Conservation (phyloP, 2,113 vertebrate genomes). For the Onychostoma macrolepis region DNA sequence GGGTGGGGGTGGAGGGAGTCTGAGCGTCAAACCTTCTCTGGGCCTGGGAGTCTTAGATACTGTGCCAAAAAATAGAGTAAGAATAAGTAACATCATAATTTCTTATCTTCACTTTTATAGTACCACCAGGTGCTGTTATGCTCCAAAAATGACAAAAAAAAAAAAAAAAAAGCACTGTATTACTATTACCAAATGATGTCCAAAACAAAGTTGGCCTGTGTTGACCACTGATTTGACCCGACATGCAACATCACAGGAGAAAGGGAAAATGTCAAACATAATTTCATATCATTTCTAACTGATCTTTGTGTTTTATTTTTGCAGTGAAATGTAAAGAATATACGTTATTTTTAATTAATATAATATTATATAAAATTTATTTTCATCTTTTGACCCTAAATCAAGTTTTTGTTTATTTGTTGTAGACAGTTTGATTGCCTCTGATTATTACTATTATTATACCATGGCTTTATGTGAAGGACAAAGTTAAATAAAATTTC, state of each 20-base stretch:
- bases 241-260: background rate
- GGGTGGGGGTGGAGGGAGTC: constrained; percentile 37
- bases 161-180: background rate
- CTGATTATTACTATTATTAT: background rate
- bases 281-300: background rate
- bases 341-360: background rate
- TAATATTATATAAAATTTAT: no score
- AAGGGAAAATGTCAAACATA: background rate
- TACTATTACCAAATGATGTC: background rate
- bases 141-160: background rate
- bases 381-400: no score
- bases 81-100: background rate
- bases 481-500: background rate
- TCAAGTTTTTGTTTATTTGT: no score
- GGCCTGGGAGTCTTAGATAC: constrained; percentile 21
- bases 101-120: background rate
- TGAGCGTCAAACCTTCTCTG: constrained; percentile 24
- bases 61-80: background rate
- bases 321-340: background rate
- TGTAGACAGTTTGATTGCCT: background rate
- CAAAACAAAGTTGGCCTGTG: background rate
- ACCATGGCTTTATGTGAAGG: background rate
- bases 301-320: background rate
- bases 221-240: background rate
- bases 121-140: background rate